Conservation (phyloP, 2,113 vertebrate species). For the Rynchops niger region DNA sequence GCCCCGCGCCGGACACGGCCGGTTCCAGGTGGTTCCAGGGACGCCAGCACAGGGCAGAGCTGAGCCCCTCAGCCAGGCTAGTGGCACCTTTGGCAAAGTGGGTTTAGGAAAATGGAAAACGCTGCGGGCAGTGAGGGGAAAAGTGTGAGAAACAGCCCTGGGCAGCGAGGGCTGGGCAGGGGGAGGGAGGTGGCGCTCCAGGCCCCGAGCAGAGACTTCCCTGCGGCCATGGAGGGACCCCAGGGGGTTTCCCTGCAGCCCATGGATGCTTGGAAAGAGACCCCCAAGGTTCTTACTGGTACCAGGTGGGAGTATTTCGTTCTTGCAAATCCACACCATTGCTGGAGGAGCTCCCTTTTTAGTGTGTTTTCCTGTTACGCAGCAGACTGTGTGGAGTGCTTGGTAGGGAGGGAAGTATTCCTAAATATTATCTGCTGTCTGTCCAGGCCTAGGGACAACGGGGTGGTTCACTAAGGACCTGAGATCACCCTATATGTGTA, state of each 20-base stretch:
- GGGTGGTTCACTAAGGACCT: not conserved
- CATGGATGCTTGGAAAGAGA: not conserved
- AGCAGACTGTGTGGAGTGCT: not conserved
- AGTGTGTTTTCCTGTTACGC: not conserved
- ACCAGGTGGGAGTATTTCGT: not conserved
- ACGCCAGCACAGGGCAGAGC: not conserved
- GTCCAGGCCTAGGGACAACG: not conserved
- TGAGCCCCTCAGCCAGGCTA: not conserved
- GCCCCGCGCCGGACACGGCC: not conserved
- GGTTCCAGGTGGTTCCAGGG: not conserved
- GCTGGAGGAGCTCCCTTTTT: not conserved
- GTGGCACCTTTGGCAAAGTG: fast-evolving
- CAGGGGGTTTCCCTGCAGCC: not conserved
- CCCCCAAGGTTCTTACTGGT: not conserved
- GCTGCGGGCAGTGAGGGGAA: not conserved
- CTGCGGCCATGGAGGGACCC: not conserved
- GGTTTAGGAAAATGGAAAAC: not conserved
- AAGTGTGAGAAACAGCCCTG: not conserved
- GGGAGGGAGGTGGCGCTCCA: not conserved
- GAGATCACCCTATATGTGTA: not conserved
- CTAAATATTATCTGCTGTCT: not conserved
- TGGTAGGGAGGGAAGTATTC: not conserved
- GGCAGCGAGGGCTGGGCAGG: not conserved
- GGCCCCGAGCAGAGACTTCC: not conserved
- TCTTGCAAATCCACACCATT: not conserved